phyloP scores from a whole-genome alignment of 2,888 invertebrate species.

The Tridacna crocea region DNA sequence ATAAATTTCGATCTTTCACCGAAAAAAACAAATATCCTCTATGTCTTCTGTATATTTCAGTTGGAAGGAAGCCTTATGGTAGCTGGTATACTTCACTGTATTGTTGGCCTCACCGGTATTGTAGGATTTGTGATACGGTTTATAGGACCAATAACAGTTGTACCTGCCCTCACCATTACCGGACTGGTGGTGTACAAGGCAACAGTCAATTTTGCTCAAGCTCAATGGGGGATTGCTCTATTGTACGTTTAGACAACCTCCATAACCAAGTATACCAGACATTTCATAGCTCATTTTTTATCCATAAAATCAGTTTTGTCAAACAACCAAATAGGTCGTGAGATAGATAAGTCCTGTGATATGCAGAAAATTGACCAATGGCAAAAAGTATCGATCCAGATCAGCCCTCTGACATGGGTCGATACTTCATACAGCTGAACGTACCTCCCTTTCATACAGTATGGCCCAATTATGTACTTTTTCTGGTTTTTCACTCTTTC shows the following conservation, averaged over 20 bases:
- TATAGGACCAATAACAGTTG: constrained; percentile 92
- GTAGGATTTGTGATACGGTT: constrained; percentile 87
- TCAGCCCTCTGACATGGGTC: too few relatives aligned
- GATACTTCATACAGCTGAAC: too few relatives aligned
- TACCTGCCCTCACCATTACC: constrained; percentile 91
- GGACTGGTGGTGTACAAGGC: constrained; percentile 92
- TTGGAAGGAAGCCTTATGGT: constrained; percentile 71
- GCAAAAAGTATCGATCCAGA: too few relatives aligned
- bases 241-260: constrained; percentile 85
- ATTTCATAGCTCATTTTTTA: background rate
- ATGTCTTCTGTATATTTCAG: constrained; percentile 39
- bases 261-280: background rate
- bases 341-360: too few relatives aligned
- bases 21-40: too few relatives aligned
- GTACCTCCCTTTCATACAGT: too few relatives aligned
- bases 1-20: too few relatives aligned
- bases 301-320: background rate
- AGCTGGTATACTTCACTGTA: constrained; percentile 63
- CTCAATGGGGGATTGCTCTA: constrained; percentile 92
- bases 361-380: too few relatives aligned
- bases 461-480: too few relatives aligned
- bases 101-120: constrained; percentile 66
- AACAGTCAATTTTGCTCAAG: constrained; percentile 90
- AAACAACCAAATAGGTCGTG: too few relatives aligned
- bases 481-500: too few relatives aligned